Base-by-base conservation (phyloP, 2,888 invertebrate species). In the Hedychridium roseum region DNA sequence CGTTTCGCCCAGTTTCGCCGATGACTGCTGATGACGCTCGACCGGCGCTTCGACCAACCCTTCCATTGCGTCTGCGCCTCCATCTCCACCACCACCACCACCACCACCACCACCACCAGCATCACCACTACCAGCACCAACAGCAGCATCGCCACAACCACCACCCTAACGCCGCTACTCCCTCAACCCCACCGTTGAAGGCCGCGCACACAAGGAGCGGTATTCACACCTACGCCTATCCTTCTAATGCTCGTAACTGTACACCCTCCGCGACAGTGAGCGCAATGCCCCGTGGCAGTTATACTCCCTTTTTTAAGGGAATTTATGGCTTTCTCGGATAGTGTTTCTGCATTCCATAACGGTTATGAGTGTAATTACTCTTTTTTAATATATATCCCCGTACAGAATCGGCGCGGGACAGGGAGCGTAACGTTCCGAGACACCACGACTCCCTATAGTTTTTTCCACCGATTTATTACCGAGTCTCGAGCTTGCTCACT, bases 21-120 rank as follows among this genome's bases (percentile, higher is more conserved):
- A 71, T 71, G 67, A 74, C 73, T 72, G 67, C 63, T 70, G 66
- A 57, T 35, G 63, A 54, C 55, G 60, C 60, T 46, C 57, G 52
- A 45, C 54, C 61, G 60, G 46, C 62, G 45, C 50, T 60, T 47
- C 60, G 61, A 55, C 55, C 60, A 60, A 54, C 62, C 69, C 64
- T 57, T 47, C 39, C 26, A 20, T 36, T 42, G 57, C 69, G 63
- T 65, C 47, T 40, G 58, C 66, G 69, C n/a, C 41, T 20, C 23
- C 41, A 18, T 32, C 42, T 41, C 39, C 34, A 32, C 21, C 39
- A 38, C 41, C 42, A 37, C 46, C 46, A 44, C 48, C 50, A 44
- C 55, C 46, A 30, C 48, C 50, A 34, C 30, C 52, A 40, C 39
- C 51, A n/a, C n/a, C 52, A 47, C 44, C 57, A 45, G 44, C 46